Evolutionary conservation across 2,113 vertebrate species (phyloP).

Genomic region (Potamarius usumacintae): DNA sequence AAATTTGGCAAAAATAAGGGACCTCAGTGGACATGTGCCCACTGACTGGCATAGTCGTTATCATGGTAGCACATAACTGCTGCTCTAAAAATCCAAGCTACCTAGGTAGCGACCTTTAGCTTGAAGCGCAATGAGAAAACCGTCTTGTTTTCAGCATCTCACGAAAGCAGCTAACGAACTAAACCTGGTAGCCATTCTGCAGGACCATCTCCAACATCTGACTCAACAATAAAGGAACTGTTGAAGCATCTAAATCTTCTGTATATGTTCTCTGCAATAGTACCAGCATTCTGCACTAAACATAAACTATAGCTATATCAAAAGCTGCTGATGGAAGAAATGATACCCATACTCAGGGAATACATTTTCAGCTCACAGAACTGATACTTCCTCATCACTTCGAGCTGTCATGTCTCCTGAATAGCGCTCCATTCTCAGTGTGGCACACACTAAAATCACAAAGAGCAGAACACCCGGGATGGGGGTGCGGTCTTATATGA

Average conservation of each 20-base stretch:
- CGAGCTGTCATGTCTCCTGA: conserved; percentile 13
- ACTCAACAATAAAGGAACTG: background rate
- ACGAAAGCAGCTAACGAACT: background rate
- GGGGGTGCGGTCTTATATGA: conserved; percentile 19
- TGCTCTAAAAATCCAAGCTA: background rate
- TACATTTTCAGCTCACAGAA: conserved; percentile 10
- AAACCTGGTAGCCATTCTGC: too few species aligned
- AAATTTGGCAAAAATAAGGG: background rate
- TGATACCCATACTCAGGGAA: background rate
- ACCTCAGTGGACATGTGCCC: background rate
- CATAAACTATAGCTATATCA: conserved; percentile 3
- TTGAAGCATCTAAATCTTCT: background rate
- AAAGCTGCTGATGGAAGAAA: conserved; percentile 1
- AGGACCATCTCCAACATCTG: background rate
- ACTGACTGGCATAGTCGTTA: background rate
- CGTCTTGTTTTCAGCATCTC: background rate
- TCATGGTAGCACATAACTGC: background rate
- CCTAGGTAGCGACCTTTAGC: background rate
- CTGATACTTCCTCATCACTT: conserved; percentile 8
- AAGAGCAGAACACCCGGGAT: background rate
- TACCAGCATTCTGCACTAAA: conserved; percentile 13
- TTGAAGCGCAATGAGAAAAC: background rate
- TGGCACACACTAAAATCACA: conserved; percentile 11
- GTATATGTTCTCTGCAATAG: conserved; percentile 15
- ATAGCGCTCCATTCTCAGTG: conserved; percentile 6